These are phyloP conservation scores for Pheosia tremula DNA, from an alignment of 2,888 invertebrate genomes.

Conservation along the genomic window DNA sequence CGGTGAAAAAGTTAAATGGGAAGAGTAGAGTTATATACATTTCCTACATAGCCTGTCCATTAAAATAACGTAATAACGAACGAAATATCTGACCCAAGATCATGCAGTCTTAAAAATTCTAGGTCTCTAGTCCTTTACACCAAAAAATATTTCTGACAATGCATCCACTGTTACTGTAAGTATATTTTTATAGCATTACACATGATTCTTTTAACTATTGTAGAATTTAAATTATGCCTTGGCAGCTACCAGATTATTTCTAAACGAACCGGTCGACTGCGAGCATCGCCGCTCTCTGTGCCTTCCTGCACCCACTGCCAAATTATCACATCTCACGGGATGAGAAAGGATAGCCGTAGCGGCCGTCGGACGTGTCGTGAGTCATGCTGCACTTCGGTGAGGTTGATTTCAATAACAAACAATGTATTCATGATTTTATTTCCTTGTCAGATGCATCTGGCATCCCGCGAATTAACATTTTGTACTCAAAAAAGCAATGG, in stretches of 20 bases:
- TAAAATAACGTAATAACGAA: too few species aligned
- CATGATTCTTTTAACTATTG: background rate
- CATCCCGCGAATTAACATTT: background rate
- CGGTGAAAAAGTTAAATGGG: background rate
- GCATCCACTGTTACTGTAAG: background rate
- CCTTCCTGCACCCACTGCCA: constrained; percentile 57
- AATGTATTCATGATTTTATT: background rate
- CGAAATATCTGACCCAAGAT: too few species aligned
- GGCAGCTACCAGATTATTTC: constrained; percentile 55
- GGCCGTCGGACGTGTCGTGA: background rate
- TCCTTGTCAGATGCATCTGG: background rate
- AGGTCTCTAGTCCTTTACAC: too few species aligned
- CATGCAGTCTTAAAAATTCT: too few species aligned
- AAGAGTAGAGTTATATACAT: too few species aligned
- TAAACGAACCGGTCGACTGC: constrained; percentile 59
- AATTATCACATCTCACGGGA: constrained; percentile 10
- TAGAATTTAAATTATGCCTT: constrained; percentile 1
- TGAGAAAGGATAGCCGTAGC: background rate
- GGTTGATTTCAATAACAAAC: background rate
- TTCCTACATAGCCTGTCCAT: too few species aligned
- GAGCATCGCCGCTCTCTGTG: constrained; percentile 28
- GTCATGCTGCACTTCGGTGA: background rate
- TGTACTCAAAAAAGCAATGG: background rate
- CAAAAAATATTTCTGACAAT: background rate
- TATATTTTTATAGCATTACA: background rate